A percentile compares a stretch with the other conserved stretches of the same genome.
phyloP scores from a whole-genome alignment of 2,113 vertebrate species.

The Megaceryle torquata region DNA sequence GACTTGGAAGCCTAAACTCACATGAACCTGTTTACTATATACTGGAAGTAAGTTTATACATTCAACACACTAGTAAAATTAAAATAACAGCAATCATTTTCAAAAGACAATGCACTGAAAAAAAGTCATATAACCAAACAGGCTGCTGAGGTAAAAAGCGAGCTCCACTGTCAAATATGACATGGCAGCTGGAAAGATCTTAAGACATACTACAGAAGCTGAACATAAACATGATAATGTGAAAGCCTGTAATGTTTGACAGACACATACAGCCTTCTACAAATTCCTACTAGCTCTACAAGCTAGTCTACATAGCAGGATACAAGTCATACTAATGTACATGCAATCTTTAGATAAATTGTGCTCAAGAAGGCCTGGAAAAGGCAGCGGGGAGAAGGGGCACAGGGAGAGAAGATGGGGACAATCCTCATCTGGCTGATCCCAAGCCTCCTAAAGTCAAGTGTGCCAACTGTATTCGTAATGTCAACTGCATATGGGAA shows the following conservation, averaged over 20 bases:
- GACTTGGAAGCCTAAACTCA: neutral
- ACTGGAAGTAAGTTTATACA: neutral
- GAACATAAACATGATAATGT: neutral
- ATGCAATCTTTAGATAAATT: neutral
- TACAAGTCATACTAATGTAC: neutral
- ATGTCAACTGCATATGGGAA: fast-evolving
- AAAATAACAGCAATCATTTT: neutral
- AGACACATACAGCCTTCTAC: neutral
- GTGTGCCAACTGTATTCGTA: neutral
- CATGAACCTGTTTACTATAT: neutral
- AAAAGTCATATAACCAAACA: neutral
- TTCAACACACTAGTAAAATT: neutral
- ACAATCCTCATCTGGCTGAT: neutral
- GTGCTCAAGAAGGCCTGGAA: neutral
- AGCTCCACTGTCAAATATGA: neutral
- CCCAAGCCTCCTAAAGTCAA: neutral
- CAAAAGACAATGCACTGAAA: neutral
- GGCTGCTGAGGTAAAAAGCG: neutral
- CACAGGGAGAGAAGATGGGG: fast-evolving
- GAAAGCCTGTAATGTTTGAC: neutral
- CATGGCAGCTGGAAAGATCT: neutral
- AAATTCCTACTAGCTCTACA: neutral
- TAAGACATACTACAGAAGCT: neutral
- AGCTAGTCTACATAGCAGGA: neutral
- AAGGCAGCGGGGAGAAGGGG: neutral